Conservation (phyloP, 1,140 invertebrate species). For the Nautilus pompilius region DNA sequence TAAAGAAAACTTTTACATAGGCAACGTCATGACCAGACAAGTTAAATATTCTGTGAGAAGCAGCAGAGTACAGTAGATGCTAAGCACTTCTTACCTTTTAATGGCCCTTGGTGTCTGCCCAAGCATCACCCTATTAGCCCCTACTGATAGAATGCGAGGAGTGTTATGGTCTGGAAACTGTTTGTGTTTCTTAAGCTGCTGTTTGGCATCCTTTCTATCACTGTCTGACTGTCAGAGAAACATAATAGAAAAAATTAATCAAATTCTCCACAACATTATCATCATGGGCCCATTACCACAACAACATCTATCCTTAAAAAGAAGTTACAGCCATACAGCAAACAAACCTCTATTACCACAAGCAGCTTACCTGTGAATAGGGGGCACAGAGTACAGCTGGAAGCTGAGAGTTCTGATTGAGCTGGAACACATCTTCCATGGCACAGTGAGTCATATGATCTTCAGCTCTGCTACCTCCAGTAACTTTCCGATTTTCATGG, state of each 20-base stretch:
- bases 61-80: background rate
- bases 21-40: background rate
- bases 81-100: slow-evolving; percentile 22
- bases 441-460: slow-evolving; percentile 51
- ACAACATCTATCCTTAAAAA: background rate
- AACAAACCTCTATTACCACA: background rate
- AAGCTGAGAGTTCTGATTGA: slow-evolving; percentile 42
- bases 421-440: slow-evolving; percentile 47
- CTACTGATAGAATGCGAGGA: slow-evolving; percentile 18
- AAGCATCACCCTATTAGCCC: slow-evolving; percentile 26
- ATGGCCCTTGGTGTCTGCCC: slow-evolving; percentile 43
- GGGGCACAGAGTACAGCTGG: slow-evolving; percentile 47
- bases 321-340: background rate
- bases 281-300: background rate
- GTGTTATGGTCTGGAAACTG: slow-evolving; percentile 19
- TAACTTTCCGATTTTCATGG: slow-evolving; percentile 38
- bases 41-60: background rate
- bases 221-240: background rate
- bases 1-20: background rate
- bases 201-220: background rate
- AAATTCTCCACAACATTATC: background rate
- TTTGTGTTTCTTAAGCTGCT: slow-evolving; percentile 6
- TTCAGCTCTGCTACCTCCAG: slow-evolving; percentile 46
- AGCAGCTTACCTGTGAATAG: slow-evolving; percentile 25
- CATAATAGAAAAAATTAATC: background rate